Evolutionary conservation across 1,140 invertebrate genomes (phyloP).

Genomic region (Drosophila parabipectinata): DNA sequence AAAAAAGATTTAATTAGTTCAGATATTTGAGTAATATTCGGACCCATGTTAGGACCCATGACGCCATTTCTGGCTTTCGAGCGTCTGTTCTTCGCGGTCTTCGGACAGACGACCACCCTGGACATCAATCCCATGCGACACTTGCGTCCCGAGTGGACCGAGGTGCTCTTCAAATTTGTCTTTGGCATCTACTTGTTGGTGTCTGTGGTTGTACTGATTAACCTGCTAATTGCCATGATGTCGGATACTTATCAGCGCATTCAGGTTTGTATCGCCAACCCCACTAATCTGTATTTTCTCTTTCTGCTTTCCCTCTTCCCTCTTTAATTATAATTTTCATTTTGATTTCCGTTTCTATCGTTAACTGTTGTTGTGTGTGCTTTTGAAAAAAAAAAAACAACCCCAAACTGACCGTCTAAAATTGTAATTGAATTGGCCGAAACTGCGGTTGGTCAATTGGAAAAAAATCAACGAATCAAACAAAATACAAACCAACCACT

Average conservation of each 20-base stretch:
- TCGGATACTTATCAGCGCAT: slow-evolving; percentile 99
- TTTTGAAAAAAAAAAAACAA: slow-evolving; percentile 37
- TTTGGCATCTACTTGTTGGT: slow-evolving; percentile 99
- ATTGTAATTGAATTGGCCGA: slow-evolving; percentile 19
- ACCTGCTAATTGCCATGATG: slow-evolving; percentile 99
- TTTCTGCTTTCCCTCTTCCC: slow-evolving; percentile 42
- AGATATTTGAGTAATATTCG: slow-evolving; percentile 36
- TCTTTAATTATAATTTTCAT: slow-evolving; percentile 15
- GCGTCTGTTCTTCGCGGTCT: slow-evolving; percentile 98
- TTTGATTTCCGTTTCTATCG: slow-evolving; percentile 2
- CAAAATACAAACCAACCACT: slow-evolving; percentile 48
- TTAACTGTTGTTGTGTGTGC: slow-evolving; percentile 28
- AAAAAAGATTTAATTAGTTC: slow-evolving; percentile 25
- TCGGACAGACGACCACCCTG: slow-evolving; percentile 96
- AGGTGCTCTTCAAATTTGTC: slow-evolving; percentile 92
- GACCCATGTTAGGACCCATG: slow-evolving; percentile 88
- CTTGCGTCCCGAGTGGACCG: slow-evolving; percentile 89
- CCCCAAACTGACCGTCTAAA: slow-evolving; percentile 38
- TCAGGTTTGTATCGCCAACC: slow-evolving; percentile 87
- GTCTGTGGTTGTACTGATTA: slow-evolving; percentile 98
- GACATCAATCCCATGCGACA: slow-evolving; percentile 90
- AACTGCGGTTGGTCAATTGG: slow-evolving; percentile 61
- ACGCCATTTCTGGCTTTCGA: slow-evolving; percentile 96
- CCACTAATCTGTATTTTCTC: slow-evolving; percentile 72
- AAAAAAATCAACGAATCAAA: slow-evolving; percentile 29